Percentiles rank a stretch among this genome's conserved stretches.
Evolutionary conservation across 2,113 vertebrate genomes (phyloP).

Genomic region (Pholis gunnellus): DNA sequence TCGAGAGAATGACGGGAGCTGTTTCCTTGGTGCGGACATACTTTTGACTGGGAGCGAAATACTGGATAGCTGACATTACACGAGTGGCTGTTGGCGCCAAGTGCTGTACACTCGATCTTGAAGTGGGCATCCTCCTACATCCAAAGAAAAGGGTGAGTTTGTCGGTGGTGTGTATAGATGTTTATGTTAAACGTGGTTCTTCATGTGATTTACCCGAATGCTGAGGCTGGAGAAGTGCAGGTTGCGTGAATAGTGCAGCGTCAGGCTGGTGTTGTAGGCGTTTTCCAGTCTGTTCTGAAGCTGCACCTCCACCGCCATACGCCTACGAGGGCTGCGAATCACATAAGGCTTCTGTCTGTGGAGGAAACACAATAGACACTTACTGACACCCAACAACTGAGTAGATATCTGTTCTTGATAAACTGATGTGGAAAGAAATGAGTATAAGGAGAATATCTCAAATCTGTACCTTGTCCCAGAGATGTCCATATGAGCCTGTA

Average conservation of each 20-base stretch:
- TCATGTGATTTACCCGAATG: slow-evolving; percentile 81
- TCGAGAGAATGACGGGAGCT: not conserved
- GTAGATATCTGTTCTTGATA: not conserved
- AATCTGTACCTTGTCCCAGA: slow-evolving; percentile 87
- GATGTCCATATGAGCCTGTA: slow-evolving; percentile 88
- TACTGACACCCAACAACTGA: not conserved
- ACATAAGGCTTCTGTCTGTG: slow-evolving; percentile 89
- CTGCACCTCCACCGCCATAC: slow-evolving; percentile 85
- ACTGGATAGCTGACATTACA: slow-evolving; percentile 93
- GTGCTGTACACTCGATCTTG: slow-evolving; percentile 90
- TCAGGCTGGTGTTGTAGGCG: slow-evolving; percentile 93
- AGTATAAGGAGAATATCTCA: not conserved
- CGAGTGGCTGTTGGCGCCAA: slow-evolving; percentile 80
- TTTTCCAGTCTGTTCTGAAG: slow-evolving; percentile 93
- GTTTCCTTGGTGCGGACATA: slow-evolving; percentile 48
- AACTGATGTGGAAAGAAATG: not conserved
- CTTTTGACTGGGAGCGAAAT: slow-evolving; percentile 90
- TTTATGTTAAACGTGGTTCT: not conserved
- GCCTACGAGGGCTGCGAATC: slow-evolving; percentile 85
- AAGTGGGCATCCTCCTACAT: slow-evolving; percentile 84
- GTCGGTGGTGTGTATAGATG: not conserved
- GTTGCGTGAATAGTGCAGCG: slow-evolving; percentile 89
- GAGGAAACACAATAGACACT: slow-evolving; percentile 23
- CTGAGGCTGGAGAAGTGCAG: slow-evolving; percentile 93
- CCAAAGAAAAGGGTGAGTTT: slow-evolving; percentile 20